Evolutionary conservation across 2,797 vertebrate genomes (phyloP).

Genomic region (Acanthis flammea): DNA sequence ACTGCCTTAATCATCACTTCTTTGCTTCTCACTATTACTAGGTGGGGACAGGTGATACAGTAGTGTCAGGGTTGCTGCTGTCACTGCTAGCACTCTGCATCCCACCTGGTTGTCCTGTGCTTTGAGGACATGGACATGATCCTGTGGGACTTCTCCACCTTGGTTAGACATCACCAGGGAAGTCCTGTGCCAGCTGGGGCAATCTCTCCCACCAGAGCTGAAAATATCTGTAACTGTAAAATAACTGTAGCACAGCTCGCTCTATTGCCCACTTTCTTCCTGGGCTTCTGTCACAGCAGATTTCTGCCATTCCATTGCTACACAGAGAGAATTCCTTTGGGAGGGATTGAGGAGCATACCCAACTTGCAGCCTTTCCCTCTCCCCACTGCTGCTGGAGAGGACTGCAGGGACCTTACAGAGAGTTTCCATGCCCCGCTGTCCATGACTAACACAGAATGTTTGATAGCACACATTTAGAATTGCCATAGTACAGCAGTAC

Average conservation of each 20-base stretch:
- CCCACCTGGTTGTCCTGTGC: neutral
- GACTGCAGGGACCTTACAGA: neutral
- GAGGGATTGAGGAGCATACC: neutral
- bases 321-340: neutral
- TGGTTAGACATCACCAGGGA: neutral
- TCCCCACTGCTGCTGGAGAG: neutral
- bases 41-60: neutral
- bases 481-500: neutral
- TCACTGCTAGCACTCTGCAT: neutral
- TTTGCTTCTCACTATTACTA: neutral
- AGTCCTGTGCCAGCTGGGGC: neutral
- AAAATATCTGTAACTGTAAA: neutral
- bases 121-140: neutral
- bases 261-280: neutral
- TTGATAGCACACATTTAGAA: neutral
- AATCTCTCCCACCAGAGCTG: neutral
- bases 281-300: neutral
- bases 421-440: fast-evolving
- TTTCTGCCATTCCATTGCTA: neutral
- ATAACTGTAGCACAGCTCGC: fast-evolving
- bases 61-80: neutral
- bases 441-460: fast-evolving
- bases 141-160: neutral
- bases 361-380: neutral
- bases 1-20: neutral